These are phyloP conservation scores for Amiota mariae DNA, from an alignment of 2,888 invertebrate species.

Conservation along the genomic window DNA sequence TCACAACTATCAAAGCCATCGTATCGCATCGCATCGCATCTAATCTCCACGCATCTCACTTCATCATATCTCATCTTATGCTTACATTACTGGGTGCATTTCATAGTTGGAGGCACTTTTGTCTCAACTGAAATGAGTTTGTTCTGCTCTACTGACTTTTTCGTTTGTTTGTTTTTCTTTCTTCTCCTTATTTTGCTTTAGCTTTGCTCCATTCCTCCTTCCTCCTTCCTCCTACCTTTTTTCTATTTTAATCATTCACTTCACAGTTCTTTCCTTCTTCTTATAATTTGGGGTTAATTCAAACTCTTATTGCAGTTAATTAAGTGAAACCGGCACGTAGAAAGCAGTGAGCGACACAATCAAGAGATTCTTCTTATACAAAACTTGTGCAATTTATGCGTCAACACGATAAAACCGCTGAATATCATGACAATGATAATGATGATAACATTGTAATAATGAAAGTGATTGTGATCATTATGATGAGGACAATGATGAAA, in stretches of 20 bases:
- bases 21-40: too few species aligned
- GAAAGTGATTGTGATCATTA: neutral
- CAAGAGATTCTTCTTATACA: neutral
- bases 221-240: neutral
- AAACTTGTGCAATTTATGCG: constrained; percentile 3
- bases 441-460: neutral
- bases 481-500: neutral
- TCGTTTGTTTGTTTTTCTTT: neutral
- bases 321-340: constrained; percentile 52
- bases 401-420: neutral
- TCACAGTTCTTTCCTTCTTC: neutral
- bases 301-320: constrained; percentile 66
- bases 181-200: neutral
- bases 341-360: neutral
- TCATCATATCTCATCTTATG: too few species aligned
- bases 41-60: too few species aligned
- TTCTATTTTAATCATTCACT: neutral
- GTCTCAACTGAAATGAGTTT: neutral
- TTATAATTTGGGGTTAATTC: constrained; percentile 49
- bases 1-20: too few species aligned
- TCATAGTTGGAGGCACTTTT: neutral
- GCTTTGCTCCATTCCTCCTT: neutral
- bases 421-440: neutral
- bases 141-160: too few species aligned
- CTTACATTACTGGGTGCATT: neutral